These are phyloP conservation scores for Cephus cinctus DNA, from an alignment of 1,140 invertebrate species.

Conservation along the genomic window DNA sequence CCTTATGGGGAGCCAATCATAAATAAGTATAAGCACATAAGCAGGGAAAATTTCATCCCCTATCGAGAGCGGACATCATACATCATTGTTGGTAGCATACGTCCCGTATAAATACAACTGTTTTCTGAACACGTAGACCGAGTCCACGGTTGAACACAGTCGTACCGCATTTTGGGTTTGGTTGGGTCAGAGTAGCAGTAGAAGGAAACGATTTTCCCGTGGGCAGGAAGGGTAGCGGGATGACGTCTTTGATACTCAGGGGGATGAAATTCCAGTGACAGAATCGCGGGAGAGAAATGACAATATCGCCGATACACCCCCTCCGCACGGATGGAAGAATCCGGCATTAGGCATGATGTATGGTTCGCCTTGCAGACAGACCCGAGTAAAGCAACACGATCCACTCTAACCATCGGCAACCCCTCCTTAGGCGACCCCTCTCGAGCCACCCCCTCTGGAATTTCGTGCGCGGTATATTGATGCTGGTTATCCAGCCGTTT, in stretches of 20 bases:
- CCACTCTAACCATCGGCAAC: too few species aligned
- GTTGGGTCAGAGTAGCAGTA: too few species aligned
- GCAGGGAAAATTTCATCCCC: too few species aligned
- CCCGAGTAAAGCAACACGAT: conserved; percentile 43
- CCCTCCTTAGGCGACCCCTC: conserved; percentile 16
- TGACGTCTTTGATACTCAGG: not conserved
- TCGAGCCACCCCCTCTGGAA: conserved; percentile 24
- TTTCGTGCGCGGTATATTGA: conserved; percentile 55
- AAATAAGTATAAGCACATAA: not conserved
- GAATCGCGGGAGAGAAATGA: not conserved
- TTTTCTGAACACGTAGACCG: too few species aligned
- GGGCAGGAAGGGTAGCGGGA: too few species aligned
- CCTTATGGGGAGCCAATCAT: not conserved
- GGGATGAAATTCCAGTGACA: not conserved
- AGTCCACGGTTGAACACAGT: too few species aligned
- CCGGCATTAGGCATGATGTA: conserved; percentile 54
- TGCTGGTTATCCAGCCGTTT: conserved; percentile 31
- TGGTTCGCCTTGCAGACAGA: conserved; percentile 44
- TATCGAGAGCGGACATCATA: too few species aligned
- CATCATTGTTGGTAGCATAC: too few species aligned
- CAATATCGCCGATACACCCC: conserved; percentile 25
- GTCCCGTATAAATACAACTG: too few species aligned
- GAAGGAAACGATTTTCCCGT: too few species aligned
- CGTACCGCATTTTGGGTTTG: too few species aligned
- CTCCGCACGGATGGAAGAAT: conserved; percentile 46